These are phyloP conservation scores for Drosophila virilis DNA, from an alignment of 1,140 invertebrate genomes.

Conservation along the genomic window DNA sequence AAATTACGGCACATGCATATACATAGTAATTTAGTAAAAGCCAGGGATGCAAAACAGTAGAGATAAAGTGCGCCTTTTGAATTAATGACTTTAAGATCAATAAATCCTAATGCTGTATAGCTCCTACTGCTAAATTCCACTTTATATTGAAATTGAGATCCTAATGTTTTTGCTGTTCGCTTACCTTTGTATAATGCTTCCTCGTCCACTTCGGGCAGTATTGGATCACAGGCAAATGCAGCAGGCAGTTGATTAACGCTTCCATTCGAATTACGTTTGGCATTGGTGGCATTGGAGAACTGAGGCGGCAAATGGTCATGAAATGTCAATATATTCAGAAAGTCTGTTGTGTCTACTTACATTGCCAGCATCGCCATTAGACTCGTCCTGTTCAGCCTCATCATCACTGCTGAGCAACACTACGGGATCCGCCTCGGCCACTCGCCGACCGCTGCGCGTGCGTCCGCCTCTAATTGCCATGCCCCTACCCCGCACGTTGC, in stretches of 20 bases:
- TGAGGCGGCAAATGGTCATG: neutral
- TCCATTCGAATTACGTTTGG: constrained; percentile 50
- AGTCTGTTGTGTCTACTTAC: constrained; percentile 42
- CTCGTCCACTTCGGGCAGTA: constrained; percentile 70
- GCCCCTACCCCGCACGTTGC: constrained; percentile 42
- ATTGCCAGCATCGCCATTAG: constrained; percentile 43
- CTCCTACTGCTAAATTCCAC: too few relatives aligned
- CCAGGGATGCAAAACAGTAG: constrained; percentile 26
- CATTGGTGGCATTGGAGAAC: constrained; percentile 31
- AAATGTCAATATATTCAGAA: neutral
- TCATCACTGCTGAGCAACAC: constrained; percentile 88
- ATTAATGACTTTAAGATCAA: too few relatives aligned
- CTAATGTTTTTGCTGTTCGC: constrained; percentile 2
- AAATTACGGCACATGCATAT: constrained; percentile 18
- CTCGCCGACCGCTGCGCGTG: constrained; percentile 58
- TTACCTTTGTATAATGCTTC: constrained; percentile 70
- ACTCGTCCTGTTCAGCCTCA: constrained; percentile 80
- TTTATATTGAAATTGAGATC: too few relatives aligned
- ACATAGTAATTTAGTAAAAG: constrained; percentile 8
- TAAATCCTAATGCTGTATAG: too few relatives aligned
- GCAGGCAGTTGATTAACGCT: constrained; percentile 36
- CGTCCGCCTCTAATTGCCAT: constrained; percentile 67
- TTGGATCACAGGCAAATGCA: constrained; percentile 69
- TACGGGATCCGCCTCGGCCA: constrained; percentile 86
- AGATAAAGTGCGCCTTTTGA: neutral